A percentile compares a stretch with the other conserved stretches of the same genome.
Evolutionary conservation across 1,140 invertebrate genomes (phyloP).

Genomic region (Episyrphus balteatus): DNA sequence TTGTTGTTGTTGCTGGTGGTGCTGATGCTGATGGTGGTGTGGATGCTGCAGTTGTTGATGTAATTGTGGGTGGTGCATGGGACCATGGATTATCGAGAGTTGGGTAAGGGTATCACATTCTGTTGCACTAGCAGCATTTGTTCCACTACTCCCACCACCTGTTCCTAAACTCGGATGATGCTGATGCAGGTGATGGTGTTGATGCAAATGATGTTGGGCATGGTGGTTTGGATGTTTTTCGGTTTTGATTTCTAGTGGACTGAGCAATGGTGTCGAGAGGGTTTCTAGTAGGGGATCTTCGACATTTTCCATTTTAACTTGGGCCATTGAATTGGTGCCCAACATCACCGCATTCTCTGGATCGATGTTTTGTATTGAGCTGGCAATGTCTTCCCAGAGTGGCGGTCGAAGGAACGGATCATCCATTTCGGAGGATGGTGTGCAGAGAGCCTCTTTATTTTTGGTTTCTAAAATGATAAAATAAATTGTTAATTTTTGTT

Average conservation of each 20-base stretch:
- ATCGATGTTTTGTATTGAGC: constrained; percentile 77
- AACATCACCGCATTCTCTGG: constrained; percentile 82
- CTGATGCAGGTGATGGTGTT: constrained; percentile 29
- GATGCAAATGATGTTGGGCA: constrained; percentile 39
- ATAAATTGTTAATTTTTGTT: background rate
- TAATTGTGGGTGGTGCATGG: constrained; percentile 15
- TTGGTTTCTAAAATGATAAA: constrained; percentile 23
- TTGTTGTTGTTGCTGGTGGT: constrained; percentile 6
- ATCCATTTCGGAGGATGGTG: constrained; percentile 48
- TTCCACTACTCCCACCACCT: background rate
- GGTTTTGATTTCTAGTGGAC: constrained; percentile 62
- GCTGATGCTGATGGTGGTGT: background rate
- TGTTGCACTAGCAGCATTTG: background rate
- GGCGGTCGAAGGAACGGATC: constrained; percentile 72
- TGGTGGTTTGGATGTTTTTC: constrained; percentile 36
- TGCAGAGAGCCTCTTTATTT: constrained; percentile 36
- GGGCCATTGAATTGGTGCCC: constrained; percentile 37
- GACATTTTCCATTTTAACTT: constrained; percentile 63
- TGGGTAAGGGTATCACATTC: constrained; percentile 14
- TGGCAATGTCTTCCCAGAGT: constrained; percentile 80
- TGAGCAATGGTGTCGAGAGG: constrained; percentile 51
- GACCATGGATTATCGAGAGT: too few species aligned
- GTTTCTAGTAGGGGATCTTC: constrained; percentile 43
- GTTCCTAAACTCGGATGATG: constrained; percentile 27
- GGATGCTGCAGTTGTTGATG: constrained; percentile 6